A percentile compares a stretch with the other conserved stretches of the same genome.
Evolutionary conservation across 2,797 vertebrate species (phyloP).

Genomic region (Margarornis squamiger): DNA sequence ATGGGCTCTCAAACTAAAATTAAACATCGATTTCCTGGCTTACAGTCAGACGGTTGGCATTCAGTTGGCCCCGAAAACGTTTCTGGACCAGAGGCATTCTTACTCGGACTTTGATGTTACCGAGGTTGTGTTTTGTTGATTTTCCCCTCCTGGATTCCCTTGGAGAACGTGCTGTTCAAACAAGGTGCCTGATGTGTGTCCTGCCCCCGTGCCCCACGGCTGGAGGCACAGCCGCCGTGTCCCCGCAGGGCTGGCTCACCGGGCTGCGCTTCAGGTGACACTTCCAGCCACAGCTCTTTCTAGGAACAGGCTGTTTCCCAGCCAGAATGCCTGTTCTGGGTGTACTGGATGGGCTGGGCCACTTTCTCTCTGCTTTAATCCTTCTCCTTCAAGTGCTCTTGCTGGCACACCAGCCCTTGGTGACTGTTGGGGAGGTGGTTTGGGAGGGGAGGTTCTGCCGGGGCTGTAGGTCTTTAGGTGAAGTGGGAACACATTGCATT

Average conservation of each 20-base stretch:
- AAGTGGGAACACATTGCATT: accelerated
- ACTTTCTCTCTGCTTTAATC: not conserved
- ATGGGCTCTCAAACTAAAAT: conserved; percentile 38
- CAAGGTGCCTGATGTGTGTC: not conserved
- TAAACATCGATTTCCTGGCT: conserved; percentile 8
- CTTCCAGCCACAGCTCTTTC: not conserved
- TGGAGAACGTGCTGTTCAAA: accelerated
- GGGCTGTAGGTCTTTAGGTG: not conserved
- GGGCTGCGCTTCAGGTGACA: not conserved
- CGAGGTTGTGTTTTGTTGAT: not conserved
- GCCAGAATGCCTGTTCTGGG: accelerated
- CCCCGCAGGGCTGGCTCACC: not conserved
- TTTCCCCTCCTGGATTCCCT: not conserved
- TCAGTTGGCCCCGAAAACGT: not conserved
- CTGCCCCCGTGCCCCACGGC: accelerated
- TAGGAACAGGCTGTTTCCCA: not conserved
- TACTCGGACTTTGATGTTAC: not conserved
- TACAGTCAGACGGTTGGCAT: not conserved
- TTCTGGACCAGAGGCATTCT: not conserved
- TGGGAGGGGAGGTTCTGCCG: accelerated
- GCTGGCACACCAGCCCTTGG: accelerated
- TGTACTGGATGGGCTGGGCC: accelerated
- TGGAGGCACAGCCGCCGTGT: accelerated
- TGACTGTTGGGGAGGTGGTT: not conserved
- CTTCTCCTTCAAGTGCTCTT: not conserved